Evolutionary conservation across 2,797 vertebrate species (phyloP).

Genomic region (Neomorphus geoffroyi): DNA sequence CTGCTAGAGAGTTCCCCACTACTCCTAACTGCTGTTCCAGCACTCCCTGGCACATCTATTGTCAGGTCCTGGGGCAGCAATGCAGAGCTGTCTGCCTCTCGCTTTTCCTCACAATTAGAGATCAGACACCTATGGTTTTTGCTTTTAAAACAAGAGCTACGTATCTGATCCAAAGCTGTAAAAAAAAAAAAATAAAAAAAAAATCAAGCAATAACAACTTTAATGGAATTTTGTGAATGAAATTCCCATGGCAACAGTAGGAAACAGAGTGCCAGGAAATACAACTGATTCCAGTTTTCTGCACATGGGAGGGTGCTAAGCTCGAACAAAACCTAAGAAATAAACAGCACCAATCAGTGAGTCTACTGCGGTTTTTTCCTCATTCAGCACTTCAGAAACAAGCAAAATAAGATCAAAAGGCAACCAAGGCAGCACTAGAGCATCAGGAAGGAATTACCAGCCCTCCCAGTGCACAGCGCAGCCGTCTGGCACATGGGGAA

Average conservation of each 20-base stretch:
- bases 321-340: neutral
- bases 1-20: conserved; percentile 51
- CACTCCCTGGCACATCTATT: neutral
- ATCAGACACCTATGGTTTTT: neutral
- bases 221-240: conserved; percentile 55
- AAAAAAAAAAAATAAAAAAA: neutral
- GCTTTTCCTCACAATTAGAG: neutral
- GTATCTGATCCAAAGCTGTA: neutral
- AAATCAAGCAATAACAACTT: neutral
- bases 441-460: conserved; percentile 18
- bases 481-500: conserved; percentile 15
- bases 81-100: neutral
- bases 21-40: conserved; percentile 53
- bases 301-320: neutral
- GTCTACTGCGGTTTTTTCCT: neutral
- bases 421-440: neutral
- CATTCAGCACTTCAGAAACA: neutral
- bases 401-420: conserved; percentile 6
- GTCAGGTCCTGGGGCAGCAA: neutral
- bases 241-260: conserved; percentile 47
- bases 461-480: neutral
- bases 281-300: neutral
- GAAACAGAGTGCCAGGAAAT: conserved; percentile 2
- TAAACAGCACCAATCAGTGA: neutral
- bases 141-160: neutral